These are phyloP conservation scores for Neostethus bicornis DNA, from an alignment of 2,797 vertebrate genomes.

Conservation along the genomic window DNA sequence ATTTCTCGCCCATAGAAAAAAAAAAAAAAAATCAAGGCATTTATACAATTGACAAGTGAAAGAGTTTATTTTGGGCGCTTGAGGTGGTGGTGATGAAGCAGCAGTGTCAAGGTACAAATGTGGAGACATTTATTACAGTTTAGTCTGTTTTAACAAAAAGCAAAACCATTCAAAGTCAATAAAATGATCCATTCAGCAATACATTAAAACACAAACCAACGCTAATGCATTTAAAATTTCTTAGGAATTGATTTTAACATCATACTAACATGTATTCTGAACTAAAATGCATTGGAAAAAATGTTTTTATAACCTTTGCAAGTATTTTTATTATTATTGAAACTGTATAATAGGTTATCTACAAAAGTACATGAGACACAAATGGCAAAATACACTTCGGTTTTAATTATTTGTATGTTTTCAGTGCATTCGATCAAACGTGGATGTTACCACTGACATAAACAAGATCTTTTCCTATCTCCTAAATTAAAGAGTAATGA, in stretches of 20 bases:
- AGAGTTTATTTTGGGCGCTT: constrained; percentile 45
- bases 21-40: constrained; percentile 11
- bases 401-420: not conserved
- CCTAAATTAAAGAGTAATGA: not conserved
- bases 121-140: constrained; percentile 10
- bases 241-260: constrained; percentile 7
- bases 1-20: too few species aligned
- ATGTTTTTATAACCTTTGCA: too few species aligned
- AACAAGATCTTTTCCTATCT: not conserved
- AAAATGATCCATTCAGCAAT: constrained; percentile 10
- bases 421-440: not conserved
- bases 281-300: too few species aligned
- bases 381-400: not conserved
- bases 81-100: constrained; percentile 11
- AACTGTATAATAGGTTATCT: not conserved
- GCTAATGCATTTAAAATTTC: constrained; percentile 1
- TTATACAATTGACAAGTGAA: constrained; percentile 16
- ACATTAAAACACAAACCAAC: constrained; percentile 18
- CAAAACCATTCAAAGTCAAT: not conserved
- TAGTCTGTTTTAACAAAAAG: constrained; percentile 7
- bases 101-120: constrained; percentile 2
- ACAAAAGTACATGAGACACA: constrained; percentile 1
- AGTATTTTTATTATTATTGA: not conserved
- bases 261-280: not conserved
- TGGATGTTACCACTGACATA: not conserved